Evolutionary conservation across 2,888 invertebrate genomes (phyloP).

Genomic region (Philhelius pedissequus): DNA sequence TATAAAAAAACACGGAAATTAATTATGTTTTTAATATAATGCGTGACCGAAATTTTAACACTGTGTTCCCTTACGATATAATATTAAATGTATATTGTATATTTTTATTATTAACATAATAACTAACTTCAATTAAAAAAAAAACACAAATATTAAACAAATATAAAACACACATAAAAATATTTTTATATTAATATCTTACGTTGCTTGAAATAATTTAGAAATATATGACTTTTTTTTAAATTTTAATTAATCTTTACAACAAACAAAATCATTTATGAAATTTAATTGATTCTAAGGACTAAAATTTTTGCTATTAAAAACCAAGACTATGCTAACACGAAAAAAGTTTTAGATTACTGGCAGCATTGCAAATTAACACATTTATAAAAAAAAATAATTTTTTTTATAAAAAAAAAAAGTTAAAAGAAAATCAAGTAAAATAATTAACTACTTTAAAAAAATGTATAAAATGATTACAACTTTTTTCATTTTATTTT

Average conservation of each 20-base stretch:
- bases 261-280: constrained; percentile 56
- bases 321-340: constrained; percentile 65
- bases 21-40: constrained; percentile 8
- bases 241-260: constrained; percentile 39
- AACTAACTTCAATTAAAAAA: constrained; percentile 49
- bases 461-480: constrained; percentile 41
- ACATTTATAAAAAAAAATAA: constrained; percentile 62
- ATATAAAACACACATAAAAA: constrained; percentile 48
- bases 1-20: constrained; percentile 42
- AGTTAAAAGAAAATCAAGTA: constrained; percentile 4
- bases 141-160: constrained; percentile 54
- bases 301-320: constrained; percentile 57
- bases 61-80: constrained; percentile 15
- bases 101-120: constrained; percentile 35
- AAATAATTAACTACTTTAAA: constrained; percentile 41
- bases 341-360: constrained; percentile 49
- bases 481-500: constrained; percentile 34
- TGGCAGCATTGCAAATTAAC: constrained; percentile 66
- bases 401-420: constrained; percentile 33
- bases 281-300: constrained; percentile 46
- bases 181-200: constrained; percentile 65
- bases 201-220: constrained; percentile 66
- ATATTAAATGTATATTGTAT: not conserved
- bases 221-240: constrained; percentile 16
- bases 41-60: constrained; percentile 63